Evolutionary conservation across 2,113 vertebrate genomes (phyloP).

Genomic region (Mesembrinibis cayennensis): DNA sequence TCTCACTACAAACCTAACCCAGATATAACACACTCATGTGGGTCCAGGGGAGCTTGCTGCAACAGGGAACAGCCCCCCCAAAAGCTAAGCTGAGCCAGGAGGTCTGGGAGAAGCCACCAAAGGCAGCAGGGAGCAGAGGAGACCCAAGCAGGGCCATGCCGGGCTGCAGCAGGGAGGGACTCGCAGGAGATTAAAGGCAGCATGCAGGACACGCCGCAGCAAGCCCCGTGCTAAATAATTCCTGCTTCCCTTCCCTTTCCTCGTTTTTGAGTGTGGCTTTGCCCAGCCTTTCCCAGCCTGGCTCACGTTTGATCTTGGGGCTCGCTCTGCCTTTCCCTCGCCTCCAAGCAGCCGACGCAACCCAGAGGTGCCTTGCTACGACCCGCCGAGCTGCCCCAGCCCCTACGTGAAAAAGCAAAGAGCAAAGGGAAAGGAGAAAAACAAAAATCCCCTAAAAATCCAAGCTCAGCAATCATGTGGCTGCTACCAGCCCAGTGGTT

Average conservation of each 20-base stretch:
- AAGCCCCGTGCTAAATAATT: constrained; percentile 53
- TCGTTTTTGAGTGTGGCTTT: neutral
- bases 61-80: neutral
- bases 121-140: neutral
- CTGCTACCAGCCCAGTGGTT: neutral
- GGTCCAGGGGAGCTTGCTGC: neutral
- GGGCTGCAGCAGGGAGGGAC: neutral
- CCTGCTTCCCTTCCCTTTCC: constrained; percentile 24
- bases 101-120: neutral
- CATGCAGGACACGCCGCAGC: constrained; percentile 19
- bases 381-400: neutral
- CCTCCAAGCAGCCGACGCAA: neutral
- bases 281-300: constrained; percentile 7
- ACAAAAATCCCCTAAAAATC: neutral
- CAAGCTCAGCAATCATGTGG: constrained; percentile 48
- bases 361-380: neutral
- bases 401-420: neutral
- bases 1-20: neutral
- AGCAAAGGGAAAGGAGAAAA: neutral
- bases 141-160: fast-evolving
- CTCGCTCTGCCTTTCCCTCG: neutral
- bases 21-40: fast-evolving
- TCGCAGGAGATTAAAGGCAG: constrained; percentile 36
- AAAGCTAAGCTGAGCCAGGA: neutral
- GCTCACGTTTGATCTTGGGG: neutral